Evolutionary conservation across 1,140 invertebrate genomes (phyloP), one percentile per base, ranked within the genome.

Genomic region (Kradibia gibbosae): DNA sequence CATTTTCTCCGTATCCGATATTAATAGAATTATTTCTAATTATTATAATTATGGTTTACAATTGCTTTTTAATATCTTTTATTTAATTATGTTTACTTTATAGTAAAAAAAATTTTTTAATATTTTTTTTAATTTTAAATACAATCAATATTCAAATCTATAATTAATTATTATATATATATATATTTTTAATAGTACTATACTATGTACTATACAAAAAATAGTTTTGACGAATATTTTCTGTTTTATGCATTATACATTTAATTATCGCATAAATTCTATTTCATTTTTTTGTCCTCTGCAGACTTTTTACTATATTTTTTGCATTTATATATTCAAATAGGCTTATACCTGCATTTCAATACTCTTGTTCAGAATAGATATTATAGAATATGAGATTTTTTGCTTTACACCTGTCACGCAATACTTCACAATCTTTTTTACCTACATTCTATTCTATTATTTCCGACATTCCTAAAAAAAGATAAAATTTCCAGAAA

Each of bases 401-500:
- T 55, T 76, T 76, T 45, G 25, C 42, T 77, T 45, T 48, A 45
- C 65, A 77, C 36, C 74, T 62, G 57, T 77, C 25, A 65, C n/a
- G 25, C 74, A 62, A 77, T 77, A 77, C 74, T 65, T 77, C 34
- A 20, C 31, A 13, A 45, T 57, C 83, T 36, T 57, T 57, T 25
- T 67, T 67, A n/a, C 62, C 62, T 67, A n/a, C 17, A 34, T 67
- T 67, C 62, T 67, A 67, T 67, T 67, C 60, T 42, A 70, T 74
- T 71, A 72, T 25, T 55, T 53, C 8, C 22, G 48, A 25, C 48
- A 45, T 71, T 22, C 20, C 31, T 45, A 45, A 77, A n/a, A 62
- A 77, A 48, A 77, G 55, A 77, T 77, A 77, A 62, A 42, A 65
- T 65, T 77, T 77, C 5, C 39, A 65, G 73, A 57, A 77, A 45